Conservation (phyloP, 2,113 vertebrate species). For the Phalacrocorax aristotelis region DNA sequence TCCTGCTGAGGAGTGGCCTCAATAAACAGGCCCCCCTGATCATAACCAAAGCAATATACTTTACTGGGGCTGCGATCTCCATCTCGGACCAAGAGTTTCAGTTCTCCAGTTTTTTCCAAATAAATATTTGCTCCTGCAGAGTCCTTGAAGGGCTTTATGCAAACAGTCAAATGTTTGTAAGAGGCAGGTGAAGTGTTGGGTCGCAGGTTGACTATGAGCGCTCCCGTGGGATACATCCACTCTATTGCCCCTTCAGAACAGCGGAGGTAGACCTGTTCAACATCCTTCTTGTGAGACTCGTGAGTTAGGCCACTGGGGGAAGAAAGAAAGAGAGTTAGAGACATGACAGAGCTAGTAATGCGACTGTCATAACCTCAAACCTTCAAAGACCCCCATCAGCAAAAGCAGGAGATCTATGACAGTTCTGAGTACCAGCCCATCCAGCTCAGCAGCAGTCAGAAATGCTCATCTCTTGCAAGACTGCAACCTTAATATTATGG, state of each 20-base stretch:
- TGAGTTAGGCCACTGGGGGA: constrained; percentile 88
- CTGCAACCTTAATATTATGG: neutral
- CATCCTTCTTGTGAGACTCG: constrained; percentile 90
- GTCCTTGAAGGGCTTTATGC: constrained; percentile 88
- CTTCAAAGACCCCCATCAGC: constrained; percentile 9
- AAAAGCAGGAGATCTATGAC: neutral
- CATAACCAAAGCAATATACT: constrained; percentile 88
- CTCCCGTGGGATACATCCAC: constrained; percentile 96
- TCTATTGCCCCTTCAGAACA: constrained; percentile 90
- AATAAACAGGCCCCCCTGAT: constrained; percentile 90
- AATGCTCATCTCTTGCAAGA: neutral
- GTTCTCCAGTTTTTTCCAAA: constrained; percentile 91
- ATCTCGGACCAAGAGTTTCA: constrained; percentile 87
- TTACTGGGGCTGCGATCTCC: constrained; percentile 75
- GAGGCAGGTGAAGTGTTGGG: constrained; percentile 85
- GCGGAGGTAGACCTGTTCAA: constrained; percentile 97
- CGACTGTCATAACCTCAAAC: neutral
- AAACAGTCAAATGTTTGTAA: constrained; percentile 85
- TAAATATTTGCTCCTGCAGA: constrained; percentile 95
- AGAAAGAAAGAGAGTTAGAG: neutral
- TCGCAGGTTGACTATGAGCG: constrained; percentile 93
- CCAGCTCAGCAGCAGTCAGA: neutral
- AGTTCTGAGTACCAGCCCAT: neutral
- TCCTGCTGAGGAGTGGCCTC: constrained; percentile 91
- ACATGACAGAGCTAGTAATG: neutral